Evolutionary conservation across 2,888 invertebrate genomes (phyloP).

Genomic region (Perdita meconis): DNA sequence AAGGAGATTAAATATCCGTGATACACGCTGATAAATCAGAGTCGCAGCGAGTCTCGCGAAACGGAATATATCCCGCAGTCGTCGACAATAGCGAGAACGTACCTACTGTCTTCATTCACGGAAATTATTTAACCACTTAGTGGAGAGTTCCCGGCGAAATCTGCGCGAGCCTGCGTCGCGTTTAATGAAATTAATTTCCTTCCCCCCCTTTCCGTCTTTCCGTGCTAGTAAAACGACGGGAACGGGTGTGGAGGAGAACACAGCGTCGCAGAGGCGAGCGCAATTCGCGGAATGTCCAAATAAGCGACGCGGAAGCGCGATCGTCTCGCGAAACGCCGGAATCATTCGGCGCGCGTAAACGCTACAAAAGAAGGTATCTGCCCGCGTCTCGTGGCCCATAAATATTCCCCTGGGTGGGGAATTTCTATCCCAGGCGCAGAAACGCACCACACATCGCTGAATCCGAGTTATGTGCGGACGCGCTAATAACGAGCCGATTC

Average conservation of each 20-base stretch:
- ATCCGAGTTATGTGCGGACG: constrained; percentile 80
- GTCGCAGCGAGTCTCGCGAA: neutral
- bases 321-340: constrained; percentile 39
- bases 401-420: constrained; percentile 62
- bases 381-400: constrained; percentile 48
- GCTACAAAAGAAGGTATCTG: constrained; percentile 48
- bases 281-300: constrained; percentile 35
- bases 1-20: no score
- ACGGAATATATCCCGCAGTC: neutral
- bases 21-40: neutral
- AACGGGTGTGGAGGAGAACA: neutral
- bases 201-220: neutral
- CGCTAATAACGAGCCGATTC: constrained; percentile 82
- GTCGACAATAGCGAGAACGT: neutral
- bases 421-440: constrained; percentile 15
- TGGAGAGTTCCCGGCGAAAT: constrained; percentile 11
- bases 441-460: constrained; percentile 76
- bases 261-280: constrained; percentile 4
- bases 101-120: neutral
- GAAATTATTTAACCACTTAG: constrained; percentile 29
- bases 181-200: constrained; percentile 49
- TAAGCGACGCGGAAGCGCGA: constrained; percentile 39
- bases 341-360: constrained; percentile 35
- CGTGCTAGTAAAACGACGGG: no score
- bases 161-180: constrained; percentile 2